Percentiles rank a stretch among this genome's conserved stretches.
Evolutionary conservation across 2,113 vertebrate species (phyloP).

Genomic region (Suricata suricatta): DNA sequence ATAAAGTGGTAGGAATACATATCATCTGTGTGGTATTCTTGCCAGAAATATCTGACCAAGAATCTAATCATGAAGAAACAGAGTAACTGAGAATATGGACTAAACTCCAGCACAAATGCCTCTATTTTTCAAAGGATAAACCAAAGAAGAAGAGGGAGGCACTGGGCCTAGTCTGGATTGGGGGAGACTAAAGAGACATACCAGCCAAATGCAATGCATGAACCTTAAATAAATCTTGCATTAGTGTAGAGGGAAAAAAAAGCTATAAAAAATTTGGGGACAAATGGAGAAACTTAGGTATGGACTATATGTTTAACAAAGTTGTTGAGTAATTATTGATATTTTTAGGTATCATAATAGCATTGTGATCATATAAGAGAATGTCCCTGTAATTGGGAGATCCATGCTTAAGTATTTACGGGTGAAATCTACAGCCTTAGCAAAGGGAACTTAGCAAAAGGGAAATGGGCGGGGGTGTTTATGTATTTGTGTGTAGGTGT

Average conservation of each 20-base stretch:
- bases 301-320: neutral
- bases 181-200: neutral
- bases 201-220: neutral
- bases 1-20: neutral
- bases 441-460: neutral
- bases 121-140: slow-evolving; percentile 27
- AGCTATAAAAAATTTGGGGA: neutral
- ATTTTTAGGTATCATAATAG: neutral
- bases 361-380: neutral
- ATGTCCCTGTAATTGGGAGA: neutral
- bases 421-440: neutral
- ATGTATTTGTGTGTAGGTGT: neutral
- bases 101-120: neutral
- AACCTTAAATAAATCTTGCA: neutral
- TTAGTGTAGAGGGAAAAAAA: neutral
- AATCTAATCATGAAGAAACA: neutral
- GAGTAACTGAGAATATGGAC: neutral
- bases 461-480: neutral
- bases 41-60: slow-evolving; percentile 40
- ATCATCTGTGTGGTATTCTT: neutral
- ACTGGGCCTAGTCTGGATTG: neutral
- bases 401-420: neutral
- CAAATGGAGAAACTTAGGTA: neutral
- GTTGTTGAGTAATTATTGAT: neutral
- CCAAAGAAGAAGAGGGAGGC: neutral